Base-by-base conservation (phyloP, 1,140 invertebrate genomes). In the Olivierus martensii region DNA sequence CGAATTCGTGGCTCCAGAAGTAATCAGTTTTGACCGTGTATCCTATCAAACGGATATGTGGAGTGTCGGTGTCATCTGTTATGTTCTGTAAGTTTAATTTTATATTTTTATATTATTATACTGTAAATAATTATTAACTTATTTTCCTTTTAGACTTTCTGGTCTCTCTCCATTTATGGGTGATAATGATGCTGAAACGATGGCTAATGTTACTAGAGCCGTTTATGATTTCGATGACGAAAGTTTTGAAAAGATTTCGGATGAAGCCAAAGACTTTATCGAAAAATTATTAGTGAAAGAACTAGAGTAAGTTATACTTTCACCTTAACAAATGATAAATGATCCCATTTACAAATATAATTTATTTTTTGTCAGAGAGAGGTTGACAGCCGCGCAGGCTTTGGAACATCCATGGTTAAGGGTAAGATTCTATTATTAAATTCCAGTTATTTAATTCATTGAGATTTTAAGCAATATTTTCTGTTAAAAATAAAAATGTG, bases 91-190 rank as follows among this genome's bases (percentile, higher is more conserved):
- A 94, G 90, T 87, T 66, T 28, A 0, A n/a, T n/a, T n/a, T n/a
- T n/a, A n/a, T n/a, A n/a, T n/a, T n/a, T n/a, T n/a, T n/a, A n/a
- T n/a, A n/a, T n/a, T n/a, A n/a, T n/a, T n/a, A n/a, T n/a, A n/a
- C n/a, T n/a, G n/a, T n/a, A n/a, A n/a, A n/a, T n/a, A n/a, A n/a
- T n/a, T n/a, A n/a, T n/a, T n/a, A 1, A 28, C 28, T 28, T 28
- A 21, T 45, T 39, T 52, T 34, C 52, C 36, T 71, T 71, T 0
- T 63, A 96, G 92, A 61, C 74, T 98, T 61, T 95, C 91, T 14
- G 93, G 93, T 28, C 71, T 98, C 36, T 96, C 92, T 28, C 93
- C 93, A 17, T 97, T 98, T 71, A 92, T 95, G 87, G 93, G 92
- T 10, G 87, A 93, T 64, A 92, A 82, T 49, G 92, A 96, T 67